phyloP scores from a whole-genome alignment of 2,113 vertebrate species.

The Tachycineta bicolor region DNA sequence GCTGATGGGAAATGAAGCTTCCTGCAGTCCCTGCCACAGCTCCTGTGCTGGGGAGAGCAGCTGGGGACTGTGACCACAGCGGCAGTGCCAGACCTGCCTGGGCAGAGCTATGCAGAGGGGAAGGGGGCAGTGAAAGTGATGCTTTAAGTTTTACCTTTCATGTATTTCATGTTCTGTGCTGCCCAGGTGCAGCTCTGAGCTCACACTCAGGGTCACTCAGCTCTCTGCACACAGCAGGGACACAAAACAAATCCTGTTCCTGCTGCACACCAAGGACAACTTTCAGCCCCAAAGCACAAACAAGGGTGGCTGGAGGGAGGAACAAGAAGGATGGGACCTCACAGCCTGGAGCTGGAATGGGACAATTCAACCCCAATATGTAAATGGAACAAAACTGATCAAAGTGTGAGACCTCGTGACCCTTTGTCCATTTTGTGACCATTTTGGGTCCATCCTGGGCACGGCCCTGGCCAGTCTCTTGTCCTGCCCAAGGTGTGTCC shows the following conservation, averaged over 20 bases:
- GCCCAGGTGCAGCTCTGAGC: background rate
- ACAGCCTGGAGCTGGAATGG: background rate
- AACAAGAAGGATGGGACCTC: background rate
- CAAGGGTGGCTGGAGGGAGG: no score
- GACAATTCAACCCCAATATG: background rate
- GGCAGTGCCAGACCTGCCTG: background rate
- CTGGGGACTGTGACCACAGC: accelerated
- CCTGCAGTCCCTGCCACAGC: background rate
- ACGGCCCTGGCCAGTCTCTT: background rate
- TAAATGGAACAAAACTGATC: background rate
- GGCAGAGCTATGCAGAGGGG: background rate
- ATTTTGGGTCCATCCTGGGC: background rate
- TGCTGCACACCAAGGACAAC: no score
- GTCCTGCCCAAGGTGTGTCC: background rate
- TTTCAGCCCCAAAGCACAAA: no score
- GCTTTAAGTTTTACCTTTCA: background rate
- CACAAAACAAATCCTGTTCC: no score
- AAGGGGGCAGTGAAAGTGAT: background rate
- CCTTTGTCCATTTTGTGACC: no score
- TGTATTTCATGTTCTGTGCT: background rate
- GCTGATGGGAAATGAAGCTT: background rate
- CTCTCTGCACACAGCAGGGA: no score
- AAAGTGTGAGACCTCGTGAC: background rate
- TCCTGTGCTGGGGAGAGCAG: background rate
- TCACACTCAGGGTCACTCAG: background rate